Evolutionary conservation across 1,140 invertebrate genomes (phyloP).

Genomic region (Hirudo medicinalis): DNA sequence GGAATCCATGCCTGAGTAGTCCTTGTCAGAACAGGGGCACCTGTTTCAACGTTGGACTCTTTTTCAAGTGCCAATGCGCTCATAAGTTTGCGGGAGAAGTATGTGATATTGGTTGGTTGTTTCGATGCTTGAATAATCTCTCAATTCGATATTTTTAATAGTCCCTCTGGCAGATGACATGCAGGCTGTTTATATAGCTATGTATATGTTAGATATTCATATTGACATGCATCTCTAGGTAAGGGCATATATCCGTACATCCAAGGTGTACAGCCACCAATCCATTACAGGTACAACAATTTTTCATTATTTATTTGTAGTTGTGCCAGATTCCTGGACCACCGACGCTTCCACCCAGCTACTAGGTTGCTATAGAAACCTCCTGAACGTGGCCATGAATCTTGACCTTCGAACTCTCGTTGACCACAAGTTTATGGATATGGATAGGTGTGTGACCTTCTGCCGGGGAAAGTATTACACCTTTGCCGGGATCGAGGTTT

Average conservation of each 20-base stretch:
- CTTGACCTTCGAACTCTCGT: conserved; percentile 3
- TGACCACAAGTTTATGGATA: not conserved
- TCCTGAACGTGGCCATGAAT: not conserved
- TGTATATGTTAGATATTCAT: no score
- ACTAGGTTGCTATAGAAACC: conserved; percentile 9
- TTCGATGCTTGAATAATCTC: no score
- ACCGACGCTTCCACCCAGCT: not conserved
- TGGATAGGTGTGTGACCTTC: not conserved
- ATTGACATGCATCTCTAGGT: no score
- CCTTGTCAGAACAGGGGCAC: conserved; percentile 12
- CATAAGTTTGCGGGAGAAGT: not conserved
- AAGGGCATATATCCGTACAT: no score
- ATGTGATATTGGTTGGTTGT: not conserved
- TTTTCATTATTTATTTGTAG: not conserved
- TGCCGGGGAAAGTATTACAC: not conserved
- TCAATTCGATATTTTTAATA: no score
- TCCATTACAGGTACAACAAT: no score
- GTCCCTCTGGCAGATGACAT: no score
- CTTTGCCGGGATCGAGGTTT: not conserved
- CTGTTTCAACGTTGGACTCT: not conserved
- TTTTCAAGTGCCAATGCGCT: not conserved
- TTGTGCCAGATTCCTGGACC: not conserved
- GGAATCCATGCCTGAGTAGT: conserved; percentile 10
- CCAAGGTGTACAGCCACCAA: no score
- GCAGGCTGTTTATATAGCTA: no score